Evolutionary conservation across 2,888 invertebrate species (phyloP), one percentile per base, ranked within the genome.

Genomic region (Cephus spinipes): DNA sequence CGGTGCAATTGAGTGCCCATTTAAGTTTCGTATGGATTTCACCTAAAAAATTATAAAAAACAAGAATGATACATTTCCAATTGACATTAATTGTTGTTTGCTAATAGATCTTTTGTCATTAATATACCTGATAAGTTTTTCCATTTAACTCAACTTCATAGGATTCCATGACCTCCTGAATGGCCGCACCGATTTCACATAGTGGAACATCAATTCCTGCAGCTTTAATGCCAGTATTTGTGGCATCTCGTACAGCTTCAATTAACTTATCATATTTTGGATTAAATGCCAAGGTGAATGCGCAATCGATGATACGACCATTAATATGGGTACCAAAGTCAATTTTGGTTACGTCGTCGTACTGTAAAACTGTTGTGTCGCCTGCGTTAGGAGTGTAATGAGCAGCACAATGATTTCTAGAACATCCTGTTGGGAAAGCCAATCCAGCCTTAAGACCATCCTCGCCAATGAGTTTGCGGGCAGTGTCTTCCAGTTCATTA

Each of bases 361-460:
- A 97, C 84, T 96, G 95, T 75, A 99, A 93, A 12, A 99, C 98
- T 0, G 99, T 99, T 12, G 95, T 94, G 92, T 99, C 99, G 15
- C 98, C 99, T 77, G 98, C 98, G 92, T 99, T 99, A 6, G 99
- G 99, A 23, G 99, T 99, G 89, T 99, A 99, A 93, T 99, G 99
- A 76, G 99, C 99, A 77, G 99, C 99, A 91, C 99, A 99, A 91
- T 99, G 97, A 92, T 99, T 99, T 75, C 99, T 94, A n/a, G 98
- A 99, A 91, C 99, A 99, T 0, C 99, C 99, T 0, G 99, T 99
- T 0, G 99, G 99, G 92, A 99, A 99, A 11, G 97, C 97, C 80
- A 98, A 92, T 0, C 97, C 99, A 2, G 99, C 98, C 86, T 98
- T 96, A 11, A 99, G 93, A 1, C 98, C 99, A 89, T 98, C 97